Conservation (phyloP, 2,888 invertebrate species). For the Spialia ferax region DNA sequence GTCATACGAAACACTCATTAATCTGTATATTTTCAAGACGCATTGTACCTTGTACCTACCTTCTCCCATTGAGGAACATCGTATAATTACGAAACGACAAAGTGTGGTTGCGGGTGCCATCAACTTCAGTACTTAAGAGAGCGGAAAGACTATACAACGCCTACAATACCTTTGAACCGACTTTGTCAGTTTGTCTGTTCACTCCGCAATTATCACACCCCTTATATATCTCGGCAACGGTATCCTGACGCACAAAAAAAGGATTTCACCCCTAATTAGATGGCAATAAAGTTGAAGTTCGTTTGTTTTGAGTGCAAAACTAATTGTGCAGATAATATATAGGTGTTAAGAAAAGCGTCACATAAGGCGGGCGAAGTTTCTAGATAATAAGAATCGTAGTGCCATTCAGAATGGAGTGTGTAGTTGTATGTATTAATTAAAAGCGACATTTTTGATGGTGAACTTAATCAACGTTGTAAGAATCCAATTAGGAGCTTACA, state of each 20-base stretch:
- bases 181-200: too few relatives aligned
- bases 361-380: constrained; percentile 46
- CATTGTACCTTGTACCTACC: constrained; percentile 65
- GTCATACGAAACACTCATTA: constrained; percentile 50
- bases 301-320: background rate
- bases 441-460: constrained; percentile 28
- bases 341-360: constrained; percentile 60
- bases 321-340: constrained; percentile 46
- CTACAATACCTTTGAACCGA: constrained; percentile 81
- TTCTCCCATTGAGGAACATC: constrained; percentile 69
- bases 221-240: constrained; percentile 66
- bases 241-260: constrained; percentile 45
- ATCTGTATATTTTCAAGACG: constrained; percentile 62
- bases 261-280: constrained; percentile 40
- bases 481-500: constrained; percentile 29
- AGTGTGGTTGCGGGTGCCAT: constrained; percentile 74
- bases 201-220: constrained; percentile 83
- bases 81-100: constrained; percentile 77
- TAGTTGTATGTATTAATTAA: constrained; percentile 31
- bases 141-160: constrained; percentile 76
- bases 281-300: constrained; percentile 5
- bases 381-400: constrained; percentile 39
- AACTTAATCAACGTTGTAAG: constrained; percentile 20
- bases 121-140: constrained; percentile 79
- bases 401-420: constrained; percentile 32